Base-by-base conservation (phyloP, 2,888 invertebrate genomes). In the Tigriopus californicus region DNA sequence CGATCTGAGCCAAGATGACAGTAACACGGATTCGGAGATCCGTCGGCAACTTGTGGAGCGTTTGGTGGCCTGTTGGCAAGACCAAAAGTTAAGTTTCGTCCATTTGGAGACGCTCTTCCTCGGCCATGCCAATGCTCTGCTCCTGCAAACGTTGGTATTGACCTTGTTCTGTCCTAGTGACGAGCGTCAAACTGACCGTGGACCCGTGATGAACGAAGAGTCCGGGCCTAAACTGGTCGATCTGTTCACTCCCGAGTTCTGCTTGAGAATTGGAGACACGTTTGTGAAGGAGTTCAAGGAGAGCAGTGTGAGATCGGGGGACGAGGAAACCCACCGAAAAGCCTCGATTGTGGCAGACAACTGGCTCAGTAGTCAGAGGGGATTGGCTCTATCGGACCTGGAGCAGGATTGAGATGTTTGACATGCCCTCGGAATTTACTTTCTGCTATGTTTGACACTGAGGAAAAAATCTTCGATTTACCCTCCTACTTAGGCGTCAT, bases 61-160 rank as follows among this genome's bases (percentile, higher is more conserved):
- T 22, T 46, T 56, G 18, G 33, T 56, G 8, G 56, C 56, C 3
- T 56, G 56, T 25, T 56, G 56, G 56, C 56, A 56, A 24, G 56
- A 56, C 25, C 56, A 56, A 56, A 56, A 56, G 20, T 56, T 18
- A 13, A 56, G 56, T 22, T 56, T 56, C 22, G 56, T 56, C 25
- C 56, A 24, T 12, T 33, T 56, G 15, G 56, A 56, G 22, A 20
- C 20, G 24, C 56, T 56, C 20, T 42, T 56, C 44, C 18, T 46
- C 20, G 18, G 46, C 3, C 42, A 56, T 46, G 20, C 33, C 6
- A 20, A 24, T 56, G 42, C 56, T 8, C 18, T 44, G 10, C 18
- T 56, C 12, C 44, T 56, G 13, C 56, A 56, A 56, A 46, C 46
- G 8, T 44, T 56, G 15, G 56, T 56, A 11, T 20, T 56, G n/a